Base-by-base conservation (phyloP, 1,140 invertebrate species). In the Phenacoccus solenopsis region DNA sequence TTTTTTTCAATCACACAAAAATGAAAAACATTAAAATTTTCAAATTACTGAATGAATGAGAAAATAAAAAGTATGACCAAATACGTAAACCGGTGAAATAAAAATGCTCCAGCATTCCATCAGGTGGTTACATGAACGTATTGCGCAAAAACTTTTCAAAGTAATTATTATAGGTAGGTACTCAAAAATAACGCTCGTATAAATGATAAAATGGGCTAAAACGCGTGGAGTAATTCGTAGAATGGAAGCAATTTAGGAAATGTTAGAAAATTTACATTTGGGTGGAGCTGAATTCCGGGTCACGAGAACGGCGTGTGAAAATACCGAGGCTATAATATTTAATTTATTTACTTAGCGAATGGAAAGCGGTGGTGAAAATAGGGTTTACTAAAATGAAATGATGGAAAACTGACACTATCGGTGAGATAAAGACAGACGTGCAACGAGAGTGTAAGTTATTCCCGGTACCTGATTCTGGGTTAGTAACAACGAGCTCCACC, bases 381-480 rank as follows among this genome's bases (percentile, higher is more conserved):
- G 59, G 22, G 38, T 49, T 49, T 49, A 64, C 21, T 64, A 27
- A 22, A 64, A 64, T 64, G 59, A 27, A 64, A 64, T 64, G 59
- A 64, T 64, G 59, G 59, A 64, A 64, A 64, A 64, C 59, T 64
- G 59, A 64, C 59, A 27, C 59, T 25, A 25, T 64, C 25, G 25
- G 21, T 24, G 59, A 64, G 59, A 64, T 64, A 64, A 64, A 64
- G 59, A 64, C 59, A 64, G 59, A 64, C 25, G 25, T 10, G 25
- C 25, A 64, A 64, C 59, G 59, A 64, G 59, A 27, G 59, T 3
- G 25, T 64, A 64, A 64, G 20, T 64, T 27, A 64, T 64, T 64
- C 59, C 59, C 59, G 59, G 59, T 64, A 64, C 59, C 59, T 64
- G 59, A 64, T 64, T 64, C 59, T 64, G 59, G 59, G 59, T 64